Conservation (phyloP, 2,113 vertebrate species). For the Upupa epops region DNA sequence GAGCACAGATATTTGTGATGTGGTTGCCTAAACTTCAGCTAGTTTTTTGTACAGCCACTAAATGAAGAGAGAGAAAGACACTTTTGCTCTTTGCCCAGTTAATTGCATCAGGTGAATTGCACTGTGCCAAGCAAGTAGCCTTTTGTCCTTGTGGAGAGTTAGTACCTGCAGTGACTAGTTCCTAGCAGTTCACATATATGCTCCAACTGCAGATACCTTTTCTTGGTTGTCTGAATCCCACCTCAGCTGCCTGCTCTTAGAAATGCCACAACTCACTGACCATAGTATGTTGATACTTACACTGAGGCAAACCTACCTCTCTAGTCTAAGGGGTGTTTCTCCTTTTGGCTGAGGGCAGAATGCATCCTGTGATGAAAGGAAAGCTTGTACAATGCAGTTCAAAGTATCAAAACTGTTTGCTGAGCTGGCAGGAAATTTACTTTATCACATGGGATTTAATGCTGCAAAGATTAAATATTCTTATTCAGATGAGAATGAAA, state of each 20-base stretch:
- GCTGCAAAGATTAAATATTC: constrained; percentile 48
- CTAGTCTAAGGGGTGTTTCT: neutral
- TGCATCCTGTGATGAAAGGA: constrained; percentile 51
- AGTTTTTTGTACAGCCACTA: neutral
- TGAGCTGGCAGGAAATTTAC: constrained; percentile 63
- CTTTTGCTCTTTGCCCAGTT: neutral
- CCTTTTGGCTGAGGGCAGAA: constrained; percentile 29
- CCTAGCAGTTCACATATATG: neutral
- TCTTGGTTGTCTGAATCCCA: neutral
- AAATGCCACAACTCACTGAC: neutral
- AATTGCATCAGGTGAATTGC: neutral
- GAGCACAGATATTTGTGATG: neutral
- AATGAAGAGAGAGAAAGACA: neutral
- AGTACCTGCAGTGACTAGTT: neutral
- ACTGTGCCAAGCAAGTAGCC: neutral
- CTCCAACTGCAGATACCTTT: neutral
- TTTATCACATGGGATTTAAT: constrained; percentile 30
- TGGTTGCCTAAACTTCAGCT: neutral
- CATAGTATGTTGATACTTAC: neutral
- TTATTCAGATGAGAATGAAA: constrained; percentile 42
- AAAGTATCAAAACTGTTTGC: constrained; percentile 54
- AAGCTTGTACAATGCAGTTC: constrained; percentile 55
- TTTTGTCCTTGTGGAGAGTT: neutral
- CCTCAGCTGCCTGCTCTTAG: neutral
- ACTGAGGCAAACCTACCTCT: neutral